These are phyloP conservation scores for Tokudaia muenninki DNA, from an alignment of 2,797 vertebrate species.

Conservation along the genomic window DNA sequence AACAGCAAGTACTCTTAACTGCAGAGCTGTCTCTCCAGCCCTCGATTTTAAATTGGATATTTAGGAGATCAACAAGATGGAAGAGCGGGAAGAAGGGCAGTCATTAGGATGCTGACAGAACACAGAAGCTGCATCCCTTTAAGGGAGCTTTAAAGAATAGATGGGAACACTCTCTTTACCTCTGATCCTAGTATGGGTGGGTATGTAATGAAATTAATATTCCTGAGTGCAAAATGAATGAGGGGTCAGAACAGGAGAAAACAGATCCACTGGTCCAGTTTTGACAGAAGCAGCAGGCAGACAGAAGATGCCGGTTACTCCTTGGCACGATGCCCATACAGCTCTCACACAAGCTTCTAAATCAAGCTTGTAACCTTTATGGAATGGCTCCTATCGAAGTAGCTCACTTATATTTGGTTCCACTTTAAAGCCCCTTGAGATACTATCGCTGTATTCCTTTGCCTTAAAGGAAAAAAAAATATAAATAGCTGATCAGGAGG, in stretches of 20 bases:
- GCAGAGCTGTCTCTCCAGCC: background rate
- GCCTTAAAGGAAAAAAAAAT: background rate
- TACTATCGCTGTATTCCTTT: background rate
- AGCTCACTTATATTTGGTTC: slow-evolving; percentile 48
- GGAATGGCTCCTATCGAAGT: slow-evolving; percentile 1
- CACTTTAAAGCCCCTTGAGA: slow-evolving; percentile 42
- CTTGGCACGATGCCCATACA: background rate
- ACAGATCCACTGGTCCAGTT: background rate
- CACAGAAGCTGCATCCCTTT: background rate
- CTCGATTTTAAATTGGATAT: slow-evolving; percentile 26
- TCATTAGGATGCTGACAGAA: background rate
- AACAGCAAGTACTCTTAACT: background rate
- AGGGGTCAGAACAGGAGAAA: background rate
- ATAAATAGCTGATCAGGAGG: background rate
- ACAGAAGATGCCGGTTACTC: background rate
- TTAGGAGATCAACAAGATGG: background rate
- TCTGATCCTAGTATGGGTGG: background rate
- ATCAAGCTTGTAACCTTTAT: slow-evolving; percentile 56
- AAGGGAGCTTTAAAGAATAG: slow-evolving; percentile 35
- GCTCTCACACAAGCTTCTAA: background rate
- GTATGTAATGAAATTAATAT: background rate
- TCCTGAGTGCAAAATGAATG: background rate
- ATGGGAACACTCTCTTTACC: background rate
- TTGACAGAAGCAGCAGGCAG: background rate
- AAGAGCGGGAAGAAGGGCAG: background rate